A percentile compares a stretch with the other conserved stretches of the same genome.
Conservation (phyloP, 1,140 invertebrate species). For the Orussus abietinus region DNA sequence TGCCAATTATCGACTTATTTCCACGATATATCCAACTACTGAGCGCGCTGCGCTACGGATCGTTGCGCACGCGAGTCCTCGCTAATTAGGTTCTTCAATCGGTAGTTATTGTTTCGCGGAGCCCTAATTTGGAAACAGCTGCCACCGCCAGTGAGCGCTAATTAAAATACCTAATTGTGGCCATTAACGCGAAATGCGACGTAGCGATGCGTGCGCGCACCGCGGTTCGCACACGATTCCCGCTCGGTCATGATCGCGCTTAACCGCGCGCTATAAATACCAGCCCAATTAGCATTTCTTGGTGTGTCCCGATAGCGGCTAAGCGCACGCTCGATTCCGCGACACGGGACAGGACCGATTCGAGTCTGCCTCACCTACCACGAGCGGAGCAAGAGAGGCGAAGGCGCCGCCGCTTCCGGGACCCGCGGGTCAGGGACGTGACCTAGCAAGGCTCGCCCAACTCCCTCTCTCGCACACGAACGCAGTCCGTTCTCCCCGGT, state of each 20-base stretch:
- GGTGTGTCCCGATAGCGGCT: no score
- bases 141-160: constrained; percentile 46
- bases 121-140: constrained; percentile 46
- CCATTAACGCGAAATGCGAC: constrained; percentile 49
- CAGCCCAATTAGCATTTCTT: constrained; percentile 35
- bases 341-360: no score
- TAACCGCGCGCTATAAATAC: constrained; percentile 32
- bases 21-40: constrained; percentile 11
- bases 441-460: no score
- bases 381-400: no score
- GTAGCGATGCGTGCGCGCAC: constrained; percentile 38
- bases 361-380: no score
- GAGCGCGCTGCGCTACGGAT: constrained; percentile 13
- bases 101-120: constrained; percentile 49
- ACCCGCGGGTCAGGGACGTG: no score
- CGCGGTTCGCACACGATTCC: constrained; percentile 39
- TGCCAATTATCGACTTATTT: constrained; percentile 38
- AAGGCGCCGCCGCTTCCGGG: no score
- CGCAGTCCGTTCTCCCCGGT: no score
- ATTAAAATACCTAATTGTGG: constrained; percentile 55
- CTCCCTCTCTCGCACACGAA: no score
- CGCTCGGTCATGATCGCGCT: constrained; percentile 30
- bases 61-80: constrained; percentile 19
- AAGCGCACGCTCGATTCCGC: no score
- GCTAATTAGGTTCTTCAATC: constrained; percentile 52